A percentile compares a stretch with the other conserved stretches of the same genome.
Conservation (phyloP, 92 coral and sea anemone genomes). For the Epizoanthus illoricatus region DNA sequence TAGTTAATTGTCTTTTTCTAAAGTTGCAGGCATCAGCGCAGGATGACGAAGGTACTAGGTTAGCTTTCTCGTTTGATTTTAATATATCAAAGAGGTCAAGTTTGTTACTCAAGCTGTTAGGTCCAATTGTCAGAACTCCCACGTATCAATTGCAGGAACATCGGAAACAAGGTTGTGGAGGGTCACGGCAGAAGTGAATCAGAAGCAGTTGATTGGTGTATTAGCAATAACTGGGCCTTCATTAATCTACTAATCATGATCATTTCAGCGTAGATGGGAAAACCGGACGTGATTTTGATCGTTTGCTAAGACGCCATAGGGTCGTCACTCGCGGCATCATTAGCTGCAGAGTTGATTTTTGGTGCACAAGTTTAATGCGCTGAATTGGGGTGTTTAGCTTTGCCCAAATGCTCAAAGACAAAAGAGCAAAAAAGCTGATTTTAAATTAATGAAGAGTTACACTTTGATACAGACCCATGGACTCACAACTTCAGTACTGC, state of each 20-base stretch:
- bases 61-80: slow-evolving; percentile 9
- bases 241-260: slow-evolving; percentile 34
- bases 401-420: too few relatives aligned
- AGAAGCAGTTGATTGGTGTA: neutral
- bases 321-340: neutral
- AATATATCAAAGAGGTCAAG: slow-evolving; percentile 24
- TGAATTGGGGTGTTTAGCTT: too few relatives aligned
- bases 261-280: neutral
- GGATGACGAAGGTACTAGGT: neutral
- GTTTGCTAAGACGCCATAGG: neutral
- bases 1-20: neutral
- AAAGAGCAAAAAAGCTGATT: too few relatives aligned
- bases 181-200: slow-evolving; percentile 23
- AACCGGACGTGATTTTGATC: neutral
- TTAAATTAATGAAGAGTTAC: too few relatives aligned
- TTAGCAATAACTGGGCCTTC: neutral
- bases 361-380: neutral
- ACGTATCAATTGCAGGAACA: neutral
- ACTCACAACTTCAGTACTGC: too few relatives aligned
- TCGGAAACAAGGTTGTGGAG: slow-evolving; percentile 22
- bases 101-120: slow-evolving; percentile 26
- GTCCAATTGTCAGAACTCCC: slow-evolving; percentile 2
- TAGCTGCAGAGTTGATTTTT: neutral
- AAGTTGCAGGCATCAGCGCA: slow-evolving; percentile 14
- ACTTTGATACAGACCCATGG: too few relatives aligned